These are phyloP conservation scores for Argynnis bischoffii DNA, from an alignment of 2,888 invertebrate genomes.

Conservation along the genomic window DNA sequence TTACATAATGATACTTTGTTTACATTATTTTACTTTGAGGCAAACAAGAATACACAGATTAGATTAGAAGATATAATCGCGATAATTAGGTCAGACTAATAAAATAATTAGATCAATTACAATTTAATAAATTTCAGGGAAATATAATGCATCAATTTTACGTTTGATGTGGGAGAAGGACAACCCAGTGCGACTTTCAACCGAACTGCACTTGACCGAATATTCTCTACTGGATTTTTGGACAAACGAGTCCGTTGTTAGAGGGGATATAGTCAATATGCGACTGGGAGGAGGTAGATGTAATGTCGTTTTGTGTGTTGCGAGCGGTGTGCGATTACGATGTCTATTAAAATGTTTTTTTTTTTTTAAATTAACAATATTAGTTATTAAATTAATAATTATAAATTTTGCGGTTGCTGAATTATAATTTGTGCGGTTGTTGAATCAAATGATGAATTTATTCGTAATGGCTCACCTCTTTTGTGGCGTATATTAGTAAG, in stretches of 20 bases:
- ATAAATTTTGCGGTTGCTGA: too few species aligned
- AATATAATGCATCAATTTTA: constrained; percentile 89
- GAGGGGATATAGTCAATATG: constrained; percentile 85
- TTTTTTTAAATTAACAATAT: neutral
- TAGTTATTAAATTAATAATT: neutral
- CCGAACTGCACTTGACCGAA: constrained; percentile 90
- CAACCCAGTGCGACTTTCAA: constrained; percentile 88
- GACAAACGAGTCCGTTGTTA: constrained; percentile 87
- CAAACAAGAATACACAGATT: neutral
- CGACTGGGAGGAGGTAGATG: constrained; percentile 88
- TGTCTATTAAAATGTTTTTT: neutral
- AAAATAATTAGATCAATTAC: neutral
- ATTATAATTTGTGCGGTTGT: too few species aligned
- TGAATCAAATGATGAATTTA: neutral
- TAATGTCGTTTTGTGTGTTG: constrained; percentile 62
- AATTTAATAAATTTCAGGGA: constrained; percentile 83
- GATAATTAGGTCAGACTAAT: neutral
- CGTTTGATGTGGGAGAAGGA: constrained; percentile 89
- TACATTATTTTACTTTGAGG: neutral
- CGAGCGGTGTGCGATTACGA: constrained; percentile 42
- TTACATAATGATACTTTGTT: neutral
- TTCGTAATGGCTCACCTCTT: constrained; percentile 19
- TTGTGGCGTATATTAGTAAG: constrained; percentile 28
- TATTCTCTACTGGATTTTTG: constrained; percentile 87
- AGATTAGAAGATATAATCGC: neutral